Evolutionary conservation across 2,888 invertebrate genomes (phyloP).

Genomic region (Tetropium fuscum): DNA sequence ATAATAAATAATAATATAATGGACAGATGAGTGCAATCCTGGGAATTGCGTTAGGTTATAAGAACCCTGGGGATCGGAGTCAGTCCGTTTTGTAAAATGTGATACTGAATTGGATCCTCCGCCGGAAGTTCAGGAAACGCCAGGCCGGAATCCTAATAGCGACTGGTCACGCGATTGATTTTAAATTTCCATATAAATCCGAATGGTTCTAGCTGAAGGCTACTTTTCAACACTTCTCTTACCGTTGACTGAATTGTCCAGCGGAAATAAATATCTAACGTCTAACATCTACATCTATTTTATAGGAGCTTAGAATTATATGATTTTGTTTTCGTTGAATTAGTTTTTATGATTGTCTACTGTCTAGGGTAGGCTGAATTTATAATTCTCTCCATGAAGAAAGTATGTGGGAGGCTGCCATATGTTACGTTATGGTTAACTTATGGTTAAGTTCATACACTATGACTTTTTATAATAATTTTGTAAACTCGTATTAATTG

Average conservation of each 20-base stretch:
- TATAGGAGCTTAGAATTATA: no score
- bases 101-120: constrained; percentile 25
- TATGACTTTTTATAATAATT: no score
- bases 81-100: constrained; percentile 22
- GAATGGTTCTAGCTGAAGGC: constrained; percentile 54
- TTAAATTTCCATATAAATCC: constrained; percentile 64
- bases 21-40: not conserved
- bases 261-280: constrained; percentile 45
- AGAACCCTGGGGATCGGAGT: constrained; percentile 7
- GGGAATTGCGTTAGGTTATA: not conserved
- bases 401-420: no score
- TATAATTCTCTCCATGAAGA: no score
- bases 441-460: no score
- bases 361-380: no score
- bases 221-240: constrained; percentile 53
- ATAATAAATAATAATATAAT: not conserved
- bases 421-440: no score
- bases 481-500: no score
- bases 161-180: constrained; percentile 61
- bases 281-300: no score
- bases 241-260: constrained; percentile 52
- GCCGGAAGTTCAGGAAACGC: constrained; percentile 51
- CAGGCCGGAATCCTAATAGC: constrained; percentile 53
- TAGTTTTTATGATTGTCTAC: no score
- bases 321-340: no score